Evolutionary conservation across 2,888 invertebrate genomes (phyloP).

Genomic region (Cephus nigrinus): DNA sequence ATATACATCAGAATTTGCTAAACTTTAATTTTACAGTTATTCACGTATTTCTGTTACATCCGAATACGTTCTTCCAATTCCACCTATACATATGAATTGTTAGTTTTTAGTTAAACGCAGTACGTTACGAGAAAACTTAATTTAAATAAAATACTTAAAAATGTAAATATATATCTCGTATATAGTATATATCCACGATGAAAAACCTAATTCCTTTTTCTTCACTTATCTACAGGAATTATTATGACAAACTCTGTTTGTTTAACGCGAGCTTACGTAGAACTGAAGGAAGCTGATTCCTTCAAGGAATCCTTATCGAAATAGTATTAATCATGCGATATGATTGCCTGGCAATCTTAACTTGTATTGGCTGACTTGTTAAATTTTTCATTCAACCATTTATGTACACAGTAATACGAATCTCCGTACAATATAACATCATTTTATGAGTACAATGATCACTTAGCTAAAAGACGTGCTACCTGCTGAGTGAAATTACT

Average conservation of each 20-base stretch:
- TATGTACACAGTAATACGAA: neutral
- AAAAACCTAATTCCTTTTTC: neutral
- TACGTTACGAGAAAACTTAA: neutral
- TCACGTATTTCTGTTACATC: neutral
- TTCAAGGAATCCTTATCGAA: neutral
- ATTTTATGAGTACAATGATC: neutral
- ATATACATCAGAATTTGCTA: constrained; percentile 16
- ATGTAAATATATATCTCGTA: neutral
- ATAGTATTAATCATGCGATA: neutral
- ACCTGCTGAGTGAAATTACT: neutral
- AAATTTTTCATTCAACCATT: neutral
- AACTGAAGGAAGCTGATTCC: neutral
- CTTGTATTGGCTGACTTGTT: neutral
- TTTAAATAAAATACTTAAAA: neutral
- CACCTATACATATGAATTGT: neutral
- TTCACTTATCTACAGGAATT: neutral
- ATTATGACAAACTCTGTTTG: neutral
- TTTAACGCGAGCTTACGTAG: neutral
- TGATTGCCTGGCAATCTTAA: neutral
- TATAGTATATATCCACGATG: neutral
- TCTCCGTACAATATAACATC: neutral
- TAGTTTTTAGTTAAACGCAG: neutral
- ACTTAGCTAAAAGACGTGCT: neutral
- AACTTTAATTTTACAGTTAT: constrained; percentile 6
- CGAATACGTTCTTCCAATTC: neutral